Conservation (phyloP, 2,113 vertebrate genomes). For the Alethe diademata region DNA sequence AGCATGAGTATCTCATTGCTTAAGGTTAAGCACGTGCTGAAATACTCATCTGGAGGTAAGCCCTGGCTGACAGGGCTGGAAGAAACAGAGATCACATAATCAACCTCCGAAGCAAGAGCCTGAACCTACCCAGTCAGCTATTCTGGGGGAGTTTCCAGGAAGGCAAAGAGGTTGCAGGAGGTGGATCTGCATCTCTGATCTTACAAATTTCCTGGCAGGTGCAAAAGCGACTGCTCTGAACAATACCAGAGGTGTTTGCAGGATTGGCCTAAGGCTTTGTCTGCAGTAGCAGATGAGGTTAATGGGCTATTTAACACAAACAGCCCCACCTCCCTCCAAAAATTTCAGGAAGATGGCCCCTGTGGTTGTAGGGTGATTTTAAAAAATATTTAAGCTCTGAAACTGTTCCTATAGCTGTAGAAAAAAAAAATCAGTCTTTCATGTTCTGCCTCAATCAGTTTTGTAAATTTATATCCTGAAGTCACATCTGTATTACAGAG, state of each 20-base stretch:
- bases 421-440: not conserved
- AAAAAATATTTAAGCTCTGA: not conserved
- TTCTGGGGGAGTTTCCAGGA: slow-evolving; percentile 53
- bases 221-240: slow-evolving; percentile 28
- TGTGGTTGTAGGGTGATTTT: not conserved
- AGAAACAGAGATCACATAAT: slow-evolving; percentile 50
- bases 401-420: not conserved
- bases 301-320: slow-evolving; percentile 26
- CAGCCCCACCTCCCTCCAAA: slow-evolving; percentile 6
- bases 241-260: slow-evolving; percentile 57
- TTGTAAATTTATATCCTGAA: not conserved
- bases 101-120: slow-evolving; percentile 28
- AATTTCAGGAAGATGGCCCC: not conserved
- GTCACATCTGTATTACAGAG: not conserved
- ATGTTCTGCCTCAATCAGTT: not conserved
- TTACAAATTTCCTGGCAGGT: slow-evolving; percentile 60
- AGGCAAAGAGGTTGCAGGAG: slow-evolving; percentile 50
- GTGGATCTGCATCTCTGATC: slow-evolving; percentile 49
- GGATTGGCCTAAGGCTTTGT: slow-evolving; percentile 41
- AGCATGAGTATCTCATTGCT: slow-evolving; percentile 37
- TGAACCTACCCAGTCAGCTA: slow-evolving; percentile 57
- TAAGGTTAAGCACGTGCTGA: slow-evolving; percentile 63
- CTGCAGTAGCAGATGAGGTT: slow-evolving; percentile 49
- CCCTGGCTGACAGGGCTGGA: slow-evolving; percentile 53
- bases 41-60: slow-evolving; percentile 58